A percentile compares a stretch with the other conserved stretches of the same genome.
Conservation (phyloP, 2,888 invertebrate species). For the Pharmacophagus antenor region DNA sequence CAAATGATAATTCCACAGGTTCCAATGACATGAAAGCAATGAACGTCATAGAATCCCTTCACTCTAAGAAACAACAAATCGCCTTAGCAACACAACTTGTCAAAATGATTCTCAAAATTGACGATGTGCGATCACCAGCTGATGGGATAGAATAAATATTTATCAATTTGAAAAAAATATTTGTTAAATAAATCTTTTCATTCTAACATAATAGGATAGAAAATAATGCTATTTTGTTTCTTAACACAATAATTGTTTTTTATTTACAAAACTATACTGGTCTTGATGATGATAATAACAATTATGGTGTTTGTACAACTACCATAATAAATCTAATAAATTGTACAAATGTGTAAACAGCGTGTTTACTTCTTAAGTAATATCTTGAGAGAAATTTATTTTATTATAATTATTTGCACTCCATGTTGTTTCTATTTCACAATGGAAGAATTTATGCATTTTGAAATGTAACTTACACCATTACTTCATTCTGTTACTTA, state of each 20-base stretch:
- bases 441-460: too few species aligned
- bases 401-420: too few species aligned
- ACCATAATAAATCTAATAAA: too few species aligned
- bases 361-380: too few species aligned
- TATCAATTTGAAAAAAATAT: too few species aligned
- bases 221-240: too few species aligned
- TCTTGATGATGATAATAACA: neutral
- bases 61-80: slow-evolving; percentile 98
- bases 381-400: too few species aligned
- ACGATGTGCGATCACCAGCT: slow-evolving; percentile 90
- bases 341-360: too few species aligned
- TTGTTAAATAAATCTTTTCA: too few species aligned
- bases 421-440: too few species aligned
- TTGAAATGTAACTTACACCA: too few species aligned
- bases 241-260: neutral
- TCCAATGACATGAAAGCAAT: slow-evolving; percentile 94
- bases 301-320: neutral
- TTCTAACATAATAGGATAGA: neutral
- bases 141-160: slow-evolving; percentile 61
- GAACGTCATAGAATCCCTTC: slow-evolving; percentile 97
- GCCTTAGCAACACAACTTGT: slow-evolving; percentile 98
- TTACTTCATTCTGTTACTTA: too few species aligned
- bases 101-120: slow-evolving; percentile 99
- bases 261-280: neutral
- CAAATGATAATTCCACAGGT: slow-evolving; percentile 47